Conservation (phyloP, 2,888 invertebrate species). For the Scrobipalpa costella region DNA sequence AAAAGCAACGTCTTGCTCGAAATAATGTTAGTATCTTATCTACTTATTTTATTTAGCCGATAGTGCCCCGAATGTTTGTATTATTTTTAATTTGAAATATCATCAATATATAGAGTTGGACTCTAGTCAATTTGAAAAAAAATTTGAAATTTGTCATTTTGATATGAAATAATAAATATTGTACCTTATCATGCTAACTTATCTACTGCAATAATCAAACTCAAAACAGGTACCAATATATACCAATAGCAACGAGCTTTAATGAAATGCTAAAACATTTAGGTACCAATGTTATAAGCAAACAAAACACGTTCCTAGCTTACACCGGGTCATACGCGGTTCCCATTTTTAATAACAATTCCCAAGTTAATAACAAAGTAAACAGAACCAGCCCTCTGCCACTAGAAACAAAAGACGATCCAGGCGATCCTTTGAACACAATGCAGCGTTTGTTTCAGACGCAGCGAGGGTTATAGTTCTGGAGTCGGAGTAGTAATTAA, state of each 20-base stretch:
- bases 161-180: no score
- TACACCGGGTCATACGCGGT: conserved; percentile 33
- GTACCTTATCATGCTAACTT: neutral
- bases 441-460: conserved; percentile 10
- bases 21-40: no score
- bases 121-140: no score
- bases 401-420: conserved; percentile 25
- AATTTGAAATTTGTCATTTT: no score
- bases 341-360: conserved; percentile 63
- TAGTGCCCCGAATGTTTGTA: no score
- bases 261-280: conserved; percentile 16
- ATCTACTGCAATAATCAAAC: neutral
- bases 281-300: conserved; percentile 13
- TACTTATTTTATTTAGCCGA: no score
- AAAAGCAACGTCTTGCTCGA: no score
- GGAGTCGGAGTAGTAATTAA: neutral
- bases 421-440: conserved; percentile 20
- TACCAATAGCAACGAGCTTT: neutral
- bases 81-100: no score
- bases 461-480: neutral
- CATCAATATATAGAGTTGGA: no score
- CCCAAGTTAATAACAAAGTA: conserved; percentile 63
- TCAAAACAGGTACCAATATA: no score
- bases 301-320: conserved; percentile 19
- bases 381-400: conserved; percentile 48